Percentiles rank a stretch among this genome's conserved stretches.
Evolutionary conservation across 2,113 vertebrate species (phyloP).

Genomic region (Campylomormyrus numenius): DNA sequence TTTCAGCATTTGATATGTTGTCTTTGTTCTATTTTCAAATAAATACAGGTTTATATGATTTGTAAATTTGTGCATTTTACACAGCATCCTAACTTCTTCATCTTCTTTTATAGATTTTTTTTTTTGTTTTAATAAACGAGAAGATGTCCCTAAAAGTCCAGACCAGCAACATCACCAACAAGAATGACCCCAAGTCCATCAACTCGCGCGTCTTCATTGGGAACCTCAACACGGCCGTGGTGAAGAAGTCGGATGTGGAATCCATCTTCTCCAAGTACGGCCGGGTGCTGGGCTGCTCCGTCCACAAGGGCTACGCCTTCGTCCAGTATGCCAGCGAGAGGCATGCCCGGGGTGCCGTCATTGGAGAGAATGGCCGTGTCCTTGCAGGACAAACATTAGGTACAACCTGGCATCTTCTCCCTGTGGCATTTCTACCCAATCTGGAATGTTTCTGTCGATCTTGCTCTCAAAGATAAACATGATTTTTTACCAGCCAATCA

Average conservation of each 20-base stretch:
- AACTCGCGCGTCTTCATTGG: slow-evolving; percentile 94
- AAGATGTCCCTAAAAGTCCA: slow-evolving; percentile 88
- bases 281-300: slow-evolving; percentile 81
- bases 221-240: slow-evolving; percentile 88
- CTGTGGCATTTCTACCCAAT: neutral
- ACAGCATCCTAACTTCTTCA: neutral
- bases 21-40: neutral
- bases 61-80: too few species aligned
- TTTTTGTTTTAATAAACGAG: slow-evolving; percentile 37
- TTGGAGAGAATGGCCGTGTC: slow-evolving; percentile 82
- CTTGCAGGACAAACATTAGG: slow-evolving; percentile 85
- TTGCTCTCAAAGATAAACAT: neutral
- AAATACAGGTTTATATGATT: too few species aligned
- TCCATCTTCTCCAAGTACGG: slow-evolving; percentile 88
- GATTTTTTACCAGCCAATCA: neutral
- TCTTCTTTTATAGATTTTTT: slow-evolving; percentile 16
- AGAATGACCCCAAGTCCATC: slow-evolving; percentile 90
- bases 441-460: neutral
- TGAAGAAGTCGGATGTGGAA: slow-evolving; percentile 89
- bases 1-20: neutral
- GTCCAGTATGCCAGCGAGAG: slow-evolving; percentile 84
- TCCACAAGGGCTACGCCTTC: slow-evolving; percentile 88
- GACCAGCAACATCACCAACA: slow-evolving; percentile 93
- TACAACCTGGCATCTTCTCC: slow-evolving; percentile 40
- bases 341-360: slow-evolving; percentile 80